Percentiles rank a stretch among this genome's conserved stretches.
Conservation (phyloP, 2,113 vertebrate genomes). For the Recurvirostra avosetta region DNA sequence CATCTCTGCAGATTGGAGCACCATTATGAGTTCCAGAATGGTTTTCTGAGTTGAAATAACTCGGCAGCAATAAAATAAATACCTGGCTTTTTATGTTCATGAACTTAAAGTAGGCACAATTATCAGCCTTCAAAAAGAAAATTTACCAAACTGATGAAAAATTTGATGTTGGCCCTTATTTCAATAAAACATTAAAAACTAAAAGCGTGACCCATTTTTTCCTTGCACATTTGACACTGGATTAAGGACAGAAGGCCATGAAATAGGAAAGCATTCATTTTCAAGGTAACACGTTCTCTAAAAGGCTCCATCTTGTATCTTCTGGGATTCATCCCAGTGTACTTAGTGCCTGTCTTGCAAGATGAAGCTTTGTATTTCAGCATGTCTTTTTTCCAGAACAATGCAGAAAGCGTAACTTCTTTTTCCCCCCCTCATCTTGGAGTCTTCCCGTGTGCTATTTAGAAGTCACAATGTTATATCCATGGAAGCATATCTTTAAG, state of each 20-base stretch:
- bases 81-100: background rate
- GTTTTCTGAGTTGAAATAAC: background rate
- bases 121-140: background rate
- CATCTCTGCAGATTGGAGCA: background rate
- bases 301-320: background rate
- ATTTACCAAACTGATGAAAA: background rate
- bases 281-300: background rate
- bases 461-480: background rate
- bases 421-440: background rate
- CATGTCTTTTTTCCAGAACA: background rate
- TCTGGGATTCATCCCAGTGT: background rate
- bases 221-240: rapidly evolving
- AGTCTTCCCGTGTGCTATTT: background rate
- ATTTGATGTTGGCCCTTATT: background rate
- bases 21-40: background rate
- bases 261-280: background rate
- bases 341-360: background rate
- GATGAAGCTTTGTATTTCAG: background rate
- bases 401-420: background rate
- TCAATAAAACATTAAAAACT: background rate
- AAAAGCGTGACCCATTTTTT: background rate
- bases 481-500: background rate
- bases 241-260: background rate
- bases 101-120: background rate
- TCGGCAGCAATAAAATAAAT: background rate